Evolutionary conservation across 30 jellyfish, hydroid and myxozoan genomes (phyloP), one percentile per base, ranked within the genome.

Genomic region (Aurelia sp.): DNA sequence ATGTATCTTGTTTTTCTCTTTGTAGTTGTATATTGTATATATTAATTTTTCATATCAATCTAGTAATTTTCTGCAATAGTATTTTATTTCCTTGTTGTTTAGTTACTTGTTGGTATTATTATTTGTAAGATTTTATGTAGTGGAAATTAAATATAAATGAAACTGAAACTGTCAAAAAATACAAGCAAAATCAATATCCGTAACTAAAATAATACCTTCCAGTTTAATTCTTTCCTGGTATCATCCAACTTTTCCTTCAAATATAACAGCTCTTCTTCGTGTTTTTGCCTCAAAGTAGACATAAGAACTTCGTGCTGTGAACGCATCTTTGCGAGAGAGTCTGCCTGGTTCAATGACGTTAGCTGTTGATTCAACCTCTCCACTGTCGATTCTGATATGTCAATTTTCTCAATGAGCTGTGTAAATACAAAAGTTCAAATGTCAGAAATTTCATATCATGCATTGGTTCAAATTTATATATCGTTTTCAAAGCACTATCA

Each of bases 231-330:
- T 59, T 87, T 96, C 58, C 82, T 86, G 17, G 84, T 63, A 30
- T 93, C 98, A 53, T 93, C 98, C 7, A 93, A 55, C 55, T 87
- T 93, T 73, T 93, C 98, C 73, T 87, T 93, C 74, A 93, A 60
- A 35, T 57, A 64, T 47, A 93, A 74, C 35, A 82, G 64, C 35
- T 93, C 97, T 41, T 87, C 98, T 66, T 93, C 98, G 78, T 93
- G 97, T 73, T 87, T 87, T 68, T 93, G 92, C 44, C 98, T 58
- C 87, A 76, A n/a, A 41, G 96, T 87, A 16, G 97, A 90, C 77
- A 93, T 61, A 21, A 93, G 51, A 13, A 81, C 73, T 71, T 93
- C 98, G 72, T 93, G 97, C 12, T 93, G 97, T 9, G 98, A 66
- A 23, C 98, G 91, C 59, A 96, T 76, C 52, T 88, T 82, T 75